These are phyloP conservation scores for Sycophila texana DNA, from an alignment of 2,888 invertebrate species.

Conservation along the genomic window DNA sequence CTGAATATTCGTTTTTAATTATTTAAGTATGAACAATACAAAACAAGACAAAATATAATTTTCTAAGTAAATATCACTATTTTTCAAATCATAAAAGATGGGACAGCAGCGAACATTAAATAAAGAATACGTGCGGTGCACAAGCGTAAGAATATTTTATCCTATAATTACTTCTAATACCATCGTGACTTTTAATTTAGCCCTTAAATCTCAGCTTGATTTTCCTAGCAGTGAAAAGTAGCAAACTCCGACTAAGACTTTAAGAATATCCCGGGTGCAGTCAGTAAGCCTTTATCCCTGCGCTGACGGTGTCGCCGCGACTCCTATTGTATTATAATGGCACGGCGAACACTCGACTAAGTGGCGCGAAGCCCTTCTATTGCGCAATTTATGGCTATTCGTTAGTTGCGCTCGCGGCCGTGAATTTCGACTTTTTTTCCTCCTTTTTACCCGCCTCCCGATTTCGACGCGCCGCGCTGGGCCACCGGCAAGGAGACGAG, in stretches of 20 bases:
- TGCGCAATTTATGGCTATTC: constrained; percentile 69
- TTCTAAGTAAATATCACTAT: neutral
- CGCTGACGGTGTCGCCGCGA: constrained; percentile 34
- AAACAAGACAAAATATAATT: too few species aligned
- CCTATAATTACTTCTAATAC: too few species aligned
- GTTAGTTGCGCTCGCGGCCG: constrained; percentile 59
- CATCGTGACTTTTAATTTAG: too few species aligned
- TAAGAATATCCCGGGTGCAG: neutral
- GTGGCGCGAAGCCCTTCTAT: constrained; percentile 63
- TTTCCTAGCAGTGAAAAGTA: too few species aligned
- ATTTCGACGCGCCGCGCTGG: neutral
- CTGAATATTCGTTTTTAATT: too few species aligned
- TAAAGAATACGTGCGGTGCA: too few species aligned
- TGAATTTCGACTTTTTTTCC: constrained; percentile 16
- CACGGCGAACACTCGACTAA: constrained; percentile 67
- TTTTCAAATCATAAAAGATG: neutral
- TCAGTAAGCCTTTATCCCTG: neutral
- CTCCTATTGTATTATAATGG: constrained; percentile 73
- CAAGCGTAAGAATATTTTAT: too few species aligned
- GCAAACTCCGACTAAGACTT: too few species aligned
- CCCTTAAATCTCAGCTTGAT: too few species aligned
- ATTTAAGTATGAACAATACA: too few species aligned
- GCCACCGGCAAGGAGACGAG: constrained; percentile 15
- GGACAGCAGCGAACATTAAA: too few species aligned
- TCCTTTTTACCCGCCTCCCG: neutral